Conservation (phyloP, 2,113 vertebrate species). For the Garra rufa region DNA sequence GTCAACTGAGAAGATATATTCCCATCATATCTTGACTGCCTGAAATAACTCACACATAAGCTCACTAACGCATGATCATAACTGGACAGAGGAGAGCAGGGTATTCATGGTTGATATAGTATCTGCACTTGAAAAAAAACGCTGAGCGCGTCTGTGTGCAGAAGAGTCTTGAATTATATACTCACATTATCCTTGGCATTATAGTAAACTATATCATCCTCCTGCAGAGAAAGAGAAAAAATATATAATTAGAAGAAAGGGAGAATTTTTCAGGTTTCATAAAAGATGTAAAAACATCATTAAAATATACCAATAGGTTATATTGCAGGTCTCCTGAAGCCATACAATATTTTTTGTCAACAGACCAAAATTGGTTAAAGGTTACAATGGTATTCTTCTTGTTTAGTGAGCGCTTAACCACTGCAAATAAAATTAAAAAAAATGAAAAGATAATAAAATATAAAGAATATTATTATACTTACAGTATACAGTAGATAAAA, state of each 20-base stretch:
- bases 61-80: constrained; percentile 10
- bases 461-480: too few species aligned
- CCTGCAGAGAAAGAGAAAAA: constrained; percentile 76
- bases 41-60: constrained; percentile 18
- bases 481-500: too few species aligned
- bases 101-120: background rate
- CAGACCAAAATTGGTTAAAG: too few species aligned
- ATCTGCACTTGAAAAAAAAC: background rate
- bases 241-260: constrained; percentile 8
- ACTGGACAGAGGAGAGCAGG: background rate
- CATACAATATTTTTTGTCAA: too few species aligned
- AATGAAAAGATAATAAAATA: too few species aligned
- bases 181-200: constrained; percentile 97
- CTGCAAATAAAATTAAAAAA: too few species aligned
- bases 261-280: background rate
- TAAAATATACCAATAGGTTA: background rate
- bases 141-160: background rate
- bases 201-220: constrained; percentile 92
- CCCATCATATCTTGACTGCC: background rate
- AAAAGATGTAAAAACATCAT: background rate
- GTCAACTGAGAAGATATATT: constrained; percentile 3
- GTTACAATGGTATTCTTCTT: too few species aligned
- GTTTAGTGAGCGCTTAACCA: too few species aligned
- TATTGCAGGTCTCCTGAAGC: too few species aligned
- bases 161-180: constrained; percentile 37